Evolutionary conservation across 2,113 vertebrate species (phyloP).

Genomic region (Rhabdornis inornatus): DNA sequence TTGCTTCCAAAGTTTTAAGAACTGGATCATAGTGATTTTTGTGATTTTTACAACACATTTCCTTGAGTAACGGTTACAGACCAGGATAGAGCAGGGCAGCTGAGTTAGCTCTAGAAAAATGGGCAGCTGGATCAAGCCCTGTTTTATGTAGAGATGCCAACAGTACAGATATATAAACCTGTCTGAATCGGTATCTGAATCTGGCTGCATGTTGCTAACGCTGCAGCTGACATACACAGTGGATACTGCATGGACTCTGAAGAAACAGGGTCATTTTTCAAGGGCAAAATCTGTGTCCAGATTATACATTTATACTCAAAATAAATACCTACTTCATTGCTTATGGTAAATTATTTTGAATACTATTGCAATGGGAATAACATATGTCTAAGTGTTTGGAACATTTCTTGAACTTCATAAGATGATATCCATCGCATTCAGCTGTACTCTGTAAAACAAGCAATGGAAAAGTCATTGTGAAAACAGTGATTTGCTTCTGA

Average conservation of each 20-base stretch:
- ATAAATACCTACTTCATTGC: background rate
- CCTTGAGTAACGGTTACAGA: background rate
- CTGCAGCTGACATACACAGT: background rate
- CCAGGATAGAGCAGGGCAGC: background rate
- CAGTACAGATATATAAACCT: background rate
- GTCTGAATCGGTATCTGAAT: background rate
- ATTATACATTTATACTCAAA: background rate
- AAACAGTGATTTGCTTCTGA: background rate
- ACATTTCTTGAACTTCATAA: constrained; percentile 1
- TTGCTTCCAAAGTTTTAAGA: background rate
- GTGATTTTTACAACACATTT: background rate
- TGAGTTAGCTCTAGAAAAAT: background rate
- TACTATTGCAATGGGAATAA: background rate
- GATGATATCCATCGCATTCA: background rate
- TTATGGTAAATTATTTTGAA: constrained; percentile 11
- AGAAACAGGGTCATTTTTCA: background rate
- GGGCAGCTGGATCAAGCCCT: background rate
- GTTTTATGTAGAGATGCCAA: accelerated
- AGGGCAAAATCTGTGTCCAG: background rate
- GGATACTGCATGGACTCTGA: background rate
- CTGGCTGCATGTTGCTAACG: background rate
- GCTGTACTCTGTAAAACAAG: background rate
- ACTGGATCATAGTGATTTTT: background rate
- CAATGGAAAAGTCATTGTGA: background rate
- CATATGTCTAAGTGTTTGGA: background rate